Evolutionary conservation across 2,797 vertebrate genomes (phyloP), one percentile per base, ranked within the genome.

Genomic region (Trematomus bernacchii): DNA sequence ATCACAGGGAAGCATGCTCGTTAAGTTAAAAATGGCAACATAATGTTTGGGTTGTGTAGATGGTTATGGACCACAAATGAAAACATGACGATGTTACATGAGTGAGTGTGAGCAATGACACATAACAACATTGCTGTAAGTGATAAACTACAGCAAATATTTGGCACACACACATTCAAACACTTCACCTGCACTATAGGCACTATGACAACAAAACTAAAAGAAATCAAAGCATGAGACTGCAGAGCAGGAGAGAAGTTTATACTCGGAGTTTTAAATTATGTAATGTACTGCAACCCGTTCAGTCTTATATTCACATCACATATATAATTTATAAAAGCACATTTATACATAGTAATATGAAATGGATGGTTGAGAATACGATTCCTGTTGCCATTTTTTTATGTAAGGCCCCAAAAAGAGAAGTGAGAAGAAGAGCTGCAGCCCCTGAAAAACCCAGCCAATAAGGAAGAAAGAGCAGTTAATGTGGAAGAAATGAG

Each of bases 401-500:
- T 11, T 59, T 62, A 66, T 66, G 16, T 71, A 63, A 77, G 2
- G 13, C 37, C 27, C 23, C 57, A 21, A 60, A 77, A 54, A 10
- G 16, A 47, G 19, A 63, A 67, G 46, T 58, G 14, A 61, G 69
- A 52, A 76, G 66, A 71, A 73, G 75, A 81, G 77, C 67, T 72
- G 58, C 61, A 76, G 76, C 52, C 18, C 70, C 80, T 53, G 64
- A 87, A 74, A 83, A 82, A 71, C 71, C 62, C 46, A 57, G 74
- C 73, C 77, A 77, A 83, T 73, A 52, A 44, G 78, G 65, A 84
- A 83, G 76, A 90, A 82, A 84, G 83, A 82, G 70, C 78, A 78
- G 79, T 82, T 89, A 85, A 77, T 85, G 77, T 86, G 86, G 77
- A 88, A 87, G 88, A 91, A 87, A 89, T 88, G 58, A 79, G 57